phyloP scores from a whole-genome alignment of 1,140 invertebrate species.

The Drosophila nannoptera region DNA sequence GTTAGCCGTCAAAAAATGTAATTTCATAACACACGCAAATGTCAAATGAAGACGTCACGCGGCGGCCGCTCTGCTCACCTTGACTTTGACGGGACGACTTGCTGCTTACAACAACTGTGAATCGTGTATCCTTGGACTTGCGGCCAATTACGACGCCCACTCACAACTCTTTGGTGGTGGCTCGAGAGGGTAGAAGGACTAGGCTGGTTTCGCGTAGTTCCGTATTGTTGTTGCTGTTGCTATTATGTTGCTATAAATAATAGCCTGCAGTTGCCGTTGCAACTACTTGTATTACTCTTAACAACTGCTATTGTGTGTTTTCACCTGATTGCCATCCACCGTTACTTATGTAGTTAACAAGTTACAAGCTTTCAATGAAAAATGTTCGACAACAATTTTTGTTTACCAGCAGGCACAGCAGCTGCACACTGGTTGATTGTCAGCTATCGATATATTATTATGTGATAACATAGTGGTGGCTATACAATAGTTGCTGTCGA shows the following conservation, averaged over 20 bases:
- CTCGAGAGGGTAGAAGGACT: neutral
- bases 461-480: constrained; percentile 4
- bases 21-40: constrained; percentile 65
- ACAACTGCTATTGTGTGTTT: constrained; percentile 35
- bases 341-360: constrained; percentile 10
- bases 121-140: constrained; percentile 57
- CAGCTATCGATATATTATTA: constrained; percentile 30
- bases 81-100: constrained; percentile 46
- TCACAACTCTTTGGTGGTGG: constrained; percentile 21
- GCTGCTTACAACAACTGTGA: constrained; percentile 14
- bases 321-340: constrained; percentile 11
- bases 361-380: constrained; percentile 9
- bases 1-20: constrained; percentile 36
- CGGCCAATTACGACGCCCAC: constrained; percentile 37
- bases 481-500: constrained; percentile 7
- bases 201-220: neutral
- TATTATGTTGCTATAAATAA: constrained; percentile 59
- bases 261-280: constrained; percentile 42
- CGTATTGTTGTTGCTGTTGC: constrained; percentile 17
- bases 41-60: constrained; percentile 49
- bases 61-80: constrained; percentile 38
- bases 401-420: constrained; percentile 37
- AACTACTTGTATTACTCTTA: constrained; percentile 29
- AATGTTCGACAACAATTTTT: constrained; percentile 34
- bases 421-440: constrained; percentile 30